phyloP scores from a whole-genome alignment of 2,113 vertebrate species.

The Erythrolamprus reginae region DNA sequence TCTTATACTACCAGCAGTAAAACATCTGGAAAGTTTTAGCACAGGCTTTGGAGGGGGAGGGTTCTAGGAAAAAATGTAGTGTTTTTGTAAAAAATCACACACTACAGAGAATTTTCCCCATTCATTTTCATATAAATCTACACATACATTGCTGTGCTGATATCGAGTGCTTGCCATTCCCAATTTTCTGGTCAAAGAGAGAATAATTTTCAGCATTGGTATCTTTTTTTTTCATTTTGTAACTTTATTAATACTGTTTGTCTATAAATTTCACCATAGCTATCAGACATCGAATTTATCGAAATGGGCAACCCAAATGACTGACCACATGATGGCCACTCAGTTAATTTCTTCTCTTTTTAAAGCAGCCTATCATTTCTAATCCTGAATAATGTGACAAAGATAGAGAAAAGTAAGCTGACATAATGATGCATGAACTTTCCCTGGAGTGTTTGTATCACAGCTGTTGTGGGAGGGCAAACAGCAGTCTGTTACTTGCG shows the following conservation, averaged over 20 bases:
- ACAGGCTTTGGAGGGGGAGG: not conserved
- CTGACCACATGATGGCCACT: slow-evolving; percentile 19
- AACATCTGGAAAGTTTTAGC: not conserved
- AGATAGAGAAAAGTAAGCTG: slow-evolving; percentile 35
- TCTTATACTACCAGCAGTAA: accelerated
- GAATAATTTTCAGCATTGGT: not conserved
- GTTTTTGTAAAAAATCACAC: not conserved
- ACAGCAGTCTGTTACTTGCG: not conserved
- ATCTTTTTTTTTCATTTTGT: slow-evolving; percentile 17
- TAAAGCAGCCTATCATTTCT: slow-evolving; percentile 43
- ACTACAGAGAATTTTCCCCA: not conserved
- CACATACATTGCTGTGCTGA: not conserved
- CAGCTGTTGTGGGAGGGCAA: slow-evolving; percentile 30
- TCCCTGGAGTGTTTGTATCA: slow-evolving; percentile 25
- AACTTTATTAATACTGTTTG: slow-evolving; percentile 7
- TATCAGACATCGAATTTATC: slow-evolving; percentile 2
- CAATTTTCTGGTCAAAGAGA: not conserved
- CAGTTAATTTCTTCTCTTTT: slow-evolving; percentile 37
- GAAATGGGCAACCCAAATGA: slow-evolving; percentile 34
- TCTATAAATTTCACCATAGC: slow-evolving; percentile 20
- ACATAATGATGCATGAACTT: slow-evolving; percentile 29
- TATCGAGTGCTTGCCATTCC: not conserved
- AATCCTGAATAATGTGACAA: slow-evolving; percentile 35
- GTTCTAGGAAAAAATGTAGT: not conserved
- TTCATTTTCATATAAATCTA: not conserved